These are phyloP conservation scores for Sceloporus undulatus DNA, from an alignment of 2,113 vertebrate species.

Conservation along the genomic window DNA sequence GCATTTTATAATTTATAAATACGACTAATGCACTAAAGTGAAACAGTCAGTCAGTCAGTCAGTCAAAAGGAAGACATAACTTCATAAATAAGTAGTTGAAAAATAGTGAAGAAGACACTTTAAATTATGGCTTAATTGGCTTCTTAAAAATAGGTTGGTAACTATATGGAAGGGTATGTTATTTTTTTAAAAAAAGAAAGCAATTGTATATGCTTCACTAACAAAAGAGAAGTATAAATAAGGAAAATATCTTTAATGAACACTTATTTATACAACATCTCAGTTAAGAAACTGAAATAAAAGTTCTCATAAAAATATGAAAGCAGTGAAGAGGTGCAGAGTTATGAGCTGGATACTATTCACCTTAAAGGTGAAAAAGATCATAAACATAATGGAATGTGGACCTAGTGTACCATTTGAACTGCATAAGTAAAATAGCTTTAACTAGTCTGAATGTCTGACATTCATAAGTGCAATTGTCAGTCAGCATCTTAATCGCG, in stretches of 20 bases:
- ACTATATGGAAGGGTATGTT: background rate
- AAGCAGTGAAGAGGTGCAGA: background rate
- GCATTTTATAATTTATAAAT: slow-evolving; percentile 30
- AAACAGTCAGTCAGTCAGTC: background rate
- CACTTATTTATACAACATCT: slow-evolving; percentile 13
- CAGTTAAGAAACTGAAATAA: background rate
- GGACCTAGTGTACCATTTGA: background rate
- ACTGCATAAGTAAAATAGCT: background rate
- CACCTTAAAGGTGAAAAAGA: background rate
- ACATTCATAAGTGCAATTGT: background rate
- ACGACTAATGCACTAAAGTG: background rate
- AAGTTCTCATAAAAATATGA: background rate
- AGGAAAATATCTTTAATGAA: background rate
- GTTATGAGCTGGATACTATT: background rate
- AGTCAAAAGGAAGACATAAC: background rate
- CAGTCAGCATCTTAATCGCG: no score
- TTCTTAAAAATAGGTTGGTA: background rate
- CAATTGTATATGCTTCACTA: slow-evolving; percentile 4
- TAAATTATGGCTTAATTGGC: background rate
- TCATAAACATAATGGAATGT: background rate
- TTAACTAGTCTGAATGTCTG: background rate
- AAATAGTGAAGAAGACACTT: slow-evolving; percentile 23
- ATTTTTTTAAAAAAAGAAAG: background rate
- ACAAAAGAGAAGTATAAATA: slow-evolving; percentile 29
- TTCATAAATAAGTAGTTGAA: background rate